phyloP scores from a whole-genome alignment of 2,888 invertebrate genomes.

The Allolobophora icterica region DNA sequence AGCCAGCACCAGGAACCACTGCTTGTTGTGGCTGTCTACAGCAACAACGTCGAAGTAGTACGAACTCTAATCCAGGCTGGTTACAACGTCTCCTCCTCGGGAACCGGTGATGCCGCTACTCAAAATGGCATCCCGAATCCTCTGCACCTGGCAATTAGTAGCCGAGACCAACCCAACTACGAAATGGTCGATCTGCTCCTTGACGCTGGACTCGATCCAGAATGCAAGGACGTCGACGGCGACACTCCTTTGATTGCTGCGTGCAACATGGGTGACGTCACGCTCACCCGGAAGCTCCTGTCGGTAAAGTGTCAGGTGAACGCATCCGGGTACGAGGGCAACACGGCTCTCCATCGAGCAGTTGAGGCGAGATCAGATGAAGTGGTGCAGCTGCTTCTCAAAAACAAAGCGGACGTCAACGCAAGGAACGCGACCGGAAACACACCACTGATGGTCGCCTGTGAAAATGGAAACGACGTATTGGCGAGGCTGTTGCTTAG shows the following conservation, averaged over 20 bases:
- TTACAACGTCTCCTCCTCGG: conserved; percentile 7
- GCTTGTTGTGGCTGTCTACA: conserved; percentile 38
- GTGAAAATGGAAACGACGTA: conserved; percentile 24
- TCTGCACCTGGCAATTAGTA: conserved; percentile 9
- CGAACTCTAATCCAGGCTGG: conserved; percentile 28
- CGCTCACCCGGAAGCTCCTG: conserved; percentile 28
- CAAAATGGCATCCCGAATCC: conserved; percentile 32
- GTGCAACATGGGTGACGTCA: conserved; percentile 20
- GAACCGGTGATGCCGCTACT: neutral
- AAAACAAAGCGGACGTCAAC: conserved; percentile 18
- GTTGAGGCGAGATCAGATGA: conserved; percentile 28
- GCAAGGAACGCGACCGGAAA: neutral
- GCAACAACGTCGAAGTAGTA: conserved; percentile 37
- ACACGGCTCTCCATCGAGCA: conserved; percentile 37
- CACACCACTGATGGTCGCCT: conserved; percentile 36
- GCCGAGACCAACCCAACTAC: neutral
- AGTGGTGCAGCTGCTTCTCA: neutral
- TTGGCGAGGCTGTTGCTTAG: conserved; percentile 30
- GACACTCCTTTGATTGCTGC: conserved; percentile 42
- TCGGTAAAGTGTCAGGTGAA: neutral
- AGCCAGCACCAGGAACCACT: conserved; percentile 25
- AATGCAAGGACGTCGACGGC: conserved; percentile 34
- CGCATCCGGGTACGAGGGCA: neutral
- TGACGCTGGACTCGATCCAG: conserved; percentile 30
- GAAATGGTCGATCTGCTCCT: conserved; percentile 38